These are phyloP conservation scores for Drosophila mayri DNA, from an alignment of 1,140 invertebrate species.

Conservation along the genomic window DNA sequence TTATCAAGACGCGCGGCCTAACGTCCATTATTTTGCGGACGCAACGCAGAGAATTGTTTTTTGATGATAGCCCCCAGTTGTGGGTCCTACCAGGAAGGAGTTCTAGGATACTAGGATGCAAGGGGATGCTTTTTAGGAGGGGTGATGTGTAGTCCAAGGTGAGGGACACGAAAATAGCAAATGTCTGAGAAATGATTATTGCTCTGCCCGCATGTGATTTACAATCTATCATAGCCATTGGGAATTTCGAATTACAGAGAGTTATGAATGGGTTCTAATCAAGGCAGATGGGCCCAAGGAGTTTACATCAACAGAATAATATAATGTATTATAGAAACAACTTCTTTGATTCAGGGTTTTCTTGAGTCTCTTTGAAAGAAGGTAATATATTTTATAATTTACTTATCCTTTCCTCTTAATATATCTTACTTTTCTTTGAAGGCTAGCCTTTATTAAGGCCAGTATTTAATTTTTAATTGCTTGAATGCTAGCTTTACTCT, in stretches of 20 bases:
- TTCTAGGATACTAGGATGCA: background rate
- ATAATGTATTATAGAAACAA: background rate
- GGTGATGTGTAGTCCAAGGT: conserved; percentile 3
- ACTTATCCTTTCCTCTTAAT: background rate
- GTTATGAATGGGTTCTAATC: conserved; percentile 49
- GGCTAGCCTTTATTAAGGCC: background rate
- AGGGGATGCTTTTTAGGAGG: background rate
- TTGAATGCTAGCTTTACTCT: background rate
- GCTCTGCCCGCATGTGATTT: conserved; percentile 52
- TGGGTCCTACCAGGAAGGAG: background rate
- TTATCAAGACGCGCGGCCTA: conserved; percentile 79
- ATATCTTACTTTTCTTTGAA: background rate
- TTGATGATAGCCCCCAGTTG: conserved; percentile 71
- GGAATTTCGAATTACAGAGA: conserved; percentile 34
- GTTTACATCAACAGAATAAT: background rate
- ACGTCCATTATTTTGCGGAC: conserved; percentile 82
- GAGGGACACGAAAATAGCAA: conserved; percentile 60
- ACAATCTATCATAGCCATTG: conserved; percentile 52
- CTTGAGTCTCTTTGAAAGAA: background rate
- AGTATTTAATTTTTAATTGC: conserved; percentile 24
- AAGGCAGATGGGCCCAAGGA: conserved; percentile 14
- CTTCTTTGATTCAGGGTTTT: background rate
- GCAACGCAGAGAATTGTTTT: conserved; percentile 80
- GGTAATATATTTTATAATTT: background rate
- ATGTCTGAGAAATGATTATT: conserved; percentile 78